Evolutionary conservation across 2,797 vertebrate species (phyloP).

Genomic region (Parauchenoglanis punctatus): DNA sequence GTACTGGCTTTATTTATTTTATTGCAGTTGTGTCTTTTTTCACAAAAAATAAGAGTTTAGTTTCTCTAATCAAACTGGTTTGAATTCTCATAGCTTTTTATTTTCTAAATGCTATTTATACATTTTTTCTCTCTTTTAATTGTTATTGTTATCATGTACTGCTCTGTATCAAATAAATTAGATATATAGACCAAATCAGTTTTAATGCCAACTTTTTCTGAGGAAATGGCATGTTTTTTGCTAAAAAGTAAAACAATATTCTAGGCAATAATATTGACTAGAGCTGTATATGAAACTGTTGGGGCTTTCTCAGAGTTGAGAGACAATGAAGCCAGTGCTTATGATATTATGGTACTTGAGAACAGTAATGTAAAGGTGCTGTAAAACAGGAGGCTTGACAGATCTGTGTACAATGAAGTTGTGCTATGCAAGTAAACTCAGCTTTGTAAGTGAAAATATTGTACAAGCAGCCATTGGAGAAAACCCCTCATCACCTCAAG

Average conservation of each 20-base stretch:
- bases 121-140: not conserved
- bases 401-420: slow-evolving; percentile 31
- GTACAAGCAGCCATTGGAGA: slow-evolving; percentile 63
- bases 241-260: not conserved
- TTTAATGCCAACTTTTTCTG: not conserved
- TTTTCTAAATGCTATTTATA: not conserved
- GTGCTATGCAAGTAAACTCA: slow-evolving; percentile 78
- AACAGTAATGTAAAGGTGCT: slow-evolving; percentile 38
- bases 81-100: not conserved
- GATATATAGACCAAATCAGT: not conserved
- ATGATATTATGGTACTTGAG: slow-evolving; percentile 1
- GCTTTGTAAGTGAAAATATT: slow-evolving; percentile 72
- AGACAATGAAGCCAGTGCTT: slow-evolving; percentile 24
- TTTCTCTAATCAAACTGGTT: not conserved
- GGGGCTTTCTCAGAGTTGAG: not conserved
- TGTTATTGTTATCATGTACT: not conserved
- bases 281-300: not conserved
- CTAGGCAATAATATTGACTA: not conserved
- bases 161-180: not conserved
- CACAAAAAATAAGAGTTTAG: not conserved
- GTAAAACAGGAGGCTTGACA: slow-evolving; percentile 35
- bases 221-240: not conserved
- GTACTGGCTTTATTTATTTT: not conserved
- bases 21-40: not conserved
- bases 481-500: slow-evolving; percentile 71